These are phyloP conservation scores for Amblyraja radiata DNA, from an alignment of 2,797 vertebrate genomes.

Conservation along the genomic window DNA sequence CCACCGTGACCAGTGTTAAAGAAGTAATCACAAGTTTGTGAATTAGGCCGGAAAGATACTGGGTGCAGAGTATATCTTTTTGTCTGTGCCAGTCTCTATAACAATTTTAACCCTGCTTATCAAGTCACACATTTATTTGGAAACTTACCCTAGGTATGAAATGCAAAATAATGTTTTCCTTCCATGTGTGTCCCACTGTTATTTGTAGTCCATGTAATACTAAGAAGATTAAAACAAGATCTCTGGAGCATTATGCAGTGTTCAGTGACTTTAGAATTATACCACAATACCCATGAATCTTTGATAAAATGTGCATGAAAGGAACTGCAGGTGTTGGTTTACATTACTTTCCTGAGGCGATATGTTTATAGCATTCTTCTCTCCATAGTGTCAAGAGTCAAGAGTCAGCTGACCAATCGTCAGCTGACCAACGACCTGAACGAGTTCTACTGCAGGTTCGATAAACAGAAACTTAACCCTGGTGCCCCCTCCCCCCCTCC, in stretches of 20 bases:
- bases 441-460: too few species aligned
- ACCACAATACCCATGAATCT: slow-evolving; percentile 4
- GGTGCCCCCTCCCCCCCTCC: too few species aligned
- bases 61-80: neutral
- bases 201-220: neutral
- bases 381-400: neutral
- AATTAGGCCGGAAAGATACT: neutral
- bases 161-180: neutral
- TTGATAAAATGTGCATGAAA: neutral
- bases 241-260: neutral
- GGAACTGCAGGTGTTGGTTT: too few species aligned
- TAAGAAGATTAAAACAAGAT: neutral
- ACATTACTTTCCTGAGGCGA: neutral
- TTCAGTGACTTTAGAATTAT: neutral
- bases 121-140: neutral
- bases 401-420: too few species aligned
- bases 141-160: neutral
- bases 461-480: too few species aligned
- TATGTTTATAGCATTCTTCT: neutral
- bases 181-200: neutral
- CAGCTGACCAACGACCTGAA: too few species aligned
- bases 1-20: neutral
- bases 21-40: neutral
- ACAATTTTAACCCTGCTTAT: slow-evolving; percentile 8
- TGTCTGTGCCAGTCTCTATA: too few species aligned